A percentile compares a stretch with the other conserved stretches of the same genome.
These are phyloP conservation scores for Parasteatoda lunata DNA, from an alignment of 2,888 invertebrate genomes.

Conservation along the genomic window DNA sequence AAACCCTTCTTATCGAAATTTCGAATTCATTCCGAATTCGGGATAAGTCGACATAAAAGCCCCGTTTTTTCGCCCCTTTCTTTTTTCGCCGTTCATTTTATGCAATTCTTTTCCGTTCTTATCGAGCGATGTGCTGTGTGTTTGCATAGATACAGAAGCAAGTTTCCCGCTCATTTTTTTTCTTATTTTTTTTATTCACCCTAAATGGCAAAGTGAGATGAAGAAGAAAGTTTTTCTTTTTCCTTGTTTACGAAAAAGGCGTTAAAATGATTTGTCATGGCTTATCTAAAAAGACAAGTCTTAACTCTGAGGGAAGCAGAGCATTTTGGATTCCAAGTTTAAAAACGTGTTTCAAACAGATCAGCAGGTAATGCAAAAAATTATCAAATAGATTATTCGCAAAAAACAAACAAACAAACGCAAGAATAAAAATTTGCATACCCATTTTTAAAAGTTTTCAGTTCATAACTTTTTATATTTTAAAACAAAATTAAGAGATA, in stretches of 20 bases:
- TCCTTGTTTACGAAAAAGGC: not conserved
- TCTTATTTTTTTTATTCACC: constrained; percentile 4
- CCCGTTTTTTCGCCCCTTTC: constrained; percentile 11
- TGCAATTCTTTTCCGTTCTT: constrained; percentile 11
- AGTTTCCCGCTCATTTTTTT: constrained; percentile 2
- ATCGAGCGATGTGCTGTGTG: constrained; percentile 24
- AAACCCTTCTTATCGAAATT: constrained; percentile 44
- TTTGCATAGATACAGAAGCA: constrained; percentile 19
- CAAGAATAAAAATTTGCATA: no score
- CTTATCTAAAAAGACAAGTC: not conserved
- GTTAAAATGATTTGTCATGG: constrained; percentile 1
- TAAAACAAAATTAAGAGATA: no score
- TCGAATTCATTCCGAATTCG: constrained; percentile 52
- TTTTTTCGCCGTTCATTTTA: not conserved
- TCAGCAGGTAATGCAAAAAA: no score
- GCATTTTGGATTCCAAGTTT: not conserved
- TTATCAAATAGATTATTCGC: no score
- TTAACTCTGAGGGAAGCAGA: not conserved
- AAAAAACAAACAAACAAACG: no score
- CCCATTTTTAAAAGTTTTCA: no score
- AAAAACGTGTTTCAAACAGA: not conserved
- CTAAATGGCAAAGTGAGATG: constrained; percentile 5
- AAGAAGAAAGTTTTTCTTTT: not conserved
- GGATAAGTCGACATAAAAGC: constrained; percentile 43
- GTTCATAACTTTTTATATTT: no score